Evolutionary conservation across 2,888 invertebrate species (phyloP), one percentile per base, ranked within the genome.

Genomic region (Cenopis cana): DNA sequence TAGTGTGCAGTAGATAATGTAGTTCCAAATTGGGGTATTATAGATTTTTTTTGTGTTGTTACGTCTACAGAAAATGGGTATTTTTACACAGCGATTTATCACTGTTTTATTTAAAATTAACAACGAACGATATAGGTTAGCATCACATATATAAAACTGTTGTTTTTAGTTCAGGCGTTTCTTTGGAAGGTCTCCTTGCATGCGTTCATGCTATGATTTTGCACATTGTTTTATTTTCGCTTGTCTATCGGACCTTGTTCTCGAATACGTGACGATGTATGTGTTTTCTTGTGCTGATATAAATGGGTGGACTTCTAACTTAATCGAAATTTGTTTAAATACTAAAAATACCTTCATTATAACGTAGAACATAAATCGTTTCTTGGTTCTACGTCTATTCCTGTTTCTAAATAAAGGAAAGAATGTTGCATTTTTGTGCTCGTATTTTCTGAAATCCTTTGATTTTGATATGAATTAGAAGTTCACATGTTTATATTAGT

Each of bases 181-280:
- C 52, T 38, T 59, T 49, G 29, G 60, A 33, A 56, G 79, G 76
- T 74, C 74, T 77, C 76, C 75, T 77, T 79, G 83, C 81, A 85
- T 84, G 82, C 78, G 76, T 74, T 80, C 76, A 82, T 66, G 76
- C 76, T 78, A 78, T 78, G 79, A 75, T 67, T 79, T 77, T 85
- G 84, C 86, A 81, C 82, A 74, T 76, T 79, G 78, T 74, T 75
- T 77, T 78, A 33, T 55, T 46, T 11, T 77, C 77, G 78, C 84
- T 89, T 90, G 90, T 91, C 89, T 86, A 87, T 91, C 90, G 91
- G 92, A 91, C 90, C 91, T 90, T 89, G 84, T 76, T 73, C 74
- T 64, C 29, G 18, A 20, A 54, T 49, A 12, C 54, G 59, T 54
- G 33, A 64, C 8, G 24, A 38, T 33, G n/a, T 67, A 50, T 29